Base-by-base conservation (phyloP, 1,140 invertebrate species). In the Diorhabda sublineata region DNA sequence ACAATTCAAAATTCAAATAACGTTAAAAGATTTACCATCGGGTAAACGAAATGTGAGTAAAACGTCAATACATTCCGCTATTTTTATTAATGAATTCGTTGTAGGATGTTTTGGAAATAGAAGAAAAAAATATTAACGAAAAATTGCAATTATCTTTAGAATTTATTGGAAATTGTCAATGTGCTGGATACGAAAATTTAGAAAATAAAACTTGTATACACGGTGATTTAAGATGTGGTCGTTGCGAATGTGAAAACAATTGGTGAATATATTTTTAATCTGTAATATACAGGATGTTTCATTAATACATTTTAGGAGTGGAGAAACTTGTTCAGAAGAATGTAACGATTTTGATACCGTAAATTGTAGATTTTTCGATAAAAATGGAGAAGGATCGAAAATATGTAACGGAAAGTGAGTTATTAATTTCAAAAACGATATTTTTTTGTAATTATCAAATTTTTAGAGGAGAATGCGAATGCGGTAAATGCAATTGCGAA, bases 1-100 rank as follows among this genome's bases (percentile, higher is more conserved):
- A 42, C 82, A 83, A 68, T 89, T 87, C 75, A 84, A 82, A 71
- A 82, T 86, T 41, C 81, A 86, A 74, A 75, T 88, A n/a, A 85
- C 81, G 2, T 76, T 87, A 42, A 82, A 82, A 44, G 76, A 84
- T 26, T 5, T 41, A 45, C 52, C 63, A 7, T 8, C 7, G 9
- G 7, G 56, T 57, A 8, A 4, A 56, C 43, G 56, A 42, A 8
- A 4, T 3, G 63, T 64, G 2, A 64, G 63, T 64, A 60, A 60
- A 2, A 60, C 42, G n/a, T n/a, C 47, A 52, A 52, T 52, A 52
- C n/a, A 52, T n/a, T 8, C 47, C 9, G 47, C 5, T 1, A 52
- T 52, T 9, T 52, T 52, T 5, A 52, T 52, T 52, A 52, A 52
- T 9, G 9, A 52, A 52, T 52, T 52, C 6, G 6, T 52, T 52